A percentile compares a stretch with the other conserved stretches of the same genome.
Evolutionary conservation across 2,113 vertebrate genomes (phyloP).

Genomic region (Lamprologus lemairii): DNA sequence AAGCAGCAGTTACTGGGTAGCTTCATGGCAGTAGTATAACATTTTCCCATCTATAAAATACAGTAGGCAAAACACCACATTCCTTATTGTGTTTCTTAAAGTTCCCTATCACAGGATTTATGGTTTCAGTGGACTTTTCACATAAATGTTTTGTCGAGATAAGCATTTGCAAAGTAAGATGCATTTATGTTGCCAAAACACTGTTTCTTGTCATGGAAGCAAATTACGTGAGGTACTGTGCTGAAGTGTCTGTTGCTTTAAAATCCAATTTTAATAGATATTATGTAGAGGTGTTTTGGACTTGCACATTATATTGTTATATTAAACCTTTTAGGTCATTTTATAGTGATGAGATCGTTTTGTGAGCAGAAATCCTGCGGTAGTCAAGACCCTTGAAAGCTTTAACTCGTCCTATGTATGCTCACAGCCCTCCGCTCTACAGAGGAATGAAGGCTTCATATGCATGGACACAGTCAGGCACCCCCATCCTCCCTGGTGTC

Average conservation of each 20-base stretch:
- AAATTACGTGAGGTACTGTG: neutral
- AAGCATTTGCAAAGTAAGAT: neutral
- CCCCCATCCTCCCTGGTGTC: neutral
- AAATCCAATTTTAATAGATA: neutral
- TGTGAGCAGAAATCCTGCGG: neutral
- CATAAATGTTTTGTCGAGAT: neutral
- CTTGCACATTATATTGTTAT: neutral
- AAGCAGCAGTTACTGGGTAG: neutral
- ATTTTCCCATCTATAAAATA: neutral
- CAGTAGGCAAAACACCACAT: neutral
- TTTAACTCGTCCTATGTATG: neutral
- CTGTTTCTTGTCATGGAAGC: neutral
- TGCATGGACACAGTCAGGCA: conserved; percentile 10
- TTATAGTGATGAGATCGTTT: neutral
- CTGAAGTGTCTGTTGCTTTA: neutral
- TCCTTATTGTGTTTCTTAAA: neutral
- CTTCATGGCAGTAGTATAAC: neutral
- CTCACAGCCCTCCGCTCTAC: neutral
- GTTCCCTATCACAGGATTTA: neutral
- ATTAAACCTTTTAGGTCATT: neutral
- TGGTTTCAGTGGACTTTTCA: neutral
- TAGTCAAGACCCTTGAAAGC: neutral
- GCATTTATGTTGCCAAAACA: neutral
- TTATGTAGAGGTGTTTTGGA: neutral
- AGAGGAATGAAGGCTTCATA: neutral